Percentiles rank a stretch among this genome's conserved stretches.
phyloP scores from a whole-genome alignment of 2,113 vertebrate genomes.

The Thomomys bottae region DNA sequence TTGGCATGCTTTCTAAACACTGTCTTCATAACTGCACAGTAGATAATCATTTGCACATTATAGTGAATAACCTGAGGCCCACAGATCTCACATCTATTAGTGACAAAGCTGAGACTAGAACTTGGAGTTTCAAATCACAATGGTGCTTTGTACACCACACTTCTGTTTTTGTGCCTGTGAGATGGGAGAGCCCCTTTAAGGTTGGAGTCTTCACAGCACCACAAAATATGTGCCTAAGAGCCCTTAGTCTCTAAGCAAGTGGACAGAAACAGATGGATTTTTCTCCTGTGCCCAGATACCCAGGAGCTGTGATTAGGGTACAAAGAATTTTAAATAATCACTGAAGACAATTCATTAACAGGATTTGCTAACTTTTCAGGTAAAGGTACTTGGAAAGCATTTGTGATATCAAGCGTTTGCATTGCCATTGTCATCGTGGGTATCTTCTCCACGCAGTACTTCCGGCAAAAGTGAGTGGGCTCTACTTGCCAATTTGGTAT shows the following conservation, averaged over 20 bases:
- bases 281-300: background rate
- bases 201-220: background rate
- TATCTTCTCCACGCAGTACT: conserved; percentile 57
- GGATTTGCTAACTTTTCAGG: conserved; percentile 62
- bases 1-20: background rate
- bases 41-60: background rate
- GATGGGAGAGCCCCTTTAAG: background rate
- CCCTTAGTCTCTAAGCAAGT: background rate
- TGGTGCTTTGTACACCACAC: too few relatives aligned
- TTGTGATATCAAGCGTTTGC: conserved; percentile 64
- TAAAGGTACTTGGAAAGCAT: conserved; percentile 35
- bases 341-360: conserved; percentile 2
- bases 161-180: background rate
- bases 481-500: conserved; percentile 10
- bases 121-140: background rate
- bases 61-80: background rate
- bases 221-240: background rate
- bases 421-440: conserved; percentile 67
- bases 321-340: conserved; percentile 22
- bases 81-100: background rate
- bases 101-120: background rate
- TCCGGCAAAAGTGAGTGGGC: conserved; percentile 83
- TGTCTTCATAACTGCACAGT: background rate
- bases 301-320: background rate
- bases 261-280: background rate